Conservation (phyloP, 1,140 invertebrate species). For the Plutomurus gul region DNA sequence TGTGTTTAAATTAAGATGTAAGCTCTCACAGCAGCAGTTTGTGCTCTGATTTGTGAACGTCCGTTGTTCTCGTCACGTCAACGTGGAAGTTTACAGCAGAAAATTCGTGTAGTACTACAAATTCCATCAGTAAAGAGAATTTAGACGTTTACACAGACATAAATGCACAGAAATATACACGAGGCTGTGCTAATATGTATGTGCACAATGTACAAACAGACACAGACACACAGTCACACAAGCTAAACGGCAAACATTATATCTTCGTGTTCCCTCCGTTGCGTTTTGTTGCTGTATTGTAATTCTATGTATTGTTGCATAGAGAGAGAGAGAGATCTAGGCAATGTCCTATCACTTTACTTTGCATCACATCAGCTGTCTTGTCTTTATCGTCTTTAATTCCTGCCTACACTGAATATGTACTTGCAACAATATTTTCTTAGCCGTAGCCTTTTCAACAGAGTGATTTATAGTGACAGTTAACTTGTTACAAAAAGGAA, state of each 20-base stretch:
- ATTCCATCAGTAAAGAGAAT: no score
- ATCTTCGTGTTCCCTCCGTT: no score
- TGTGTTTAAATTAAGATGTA: no score
- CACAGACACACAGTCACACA: no score
- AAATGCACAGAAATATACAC: no score
- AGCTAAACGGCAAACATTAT: no score
- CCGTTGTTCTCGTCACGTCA: not conserved
- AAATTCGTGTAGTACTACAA: no score
- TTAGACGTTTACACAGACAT: no score
- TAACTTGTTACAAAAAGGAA: slow-evolving; percentile 22
- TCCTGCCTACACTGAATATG: not conserved
- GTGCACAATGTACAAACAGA: no score
- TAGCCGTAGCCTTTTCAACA: not conserved
- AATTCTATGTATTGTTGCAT: not conserved
- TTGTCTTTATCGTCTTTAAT: not conserved
- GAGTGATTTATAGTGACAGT: slow-evolving; percentile 24
- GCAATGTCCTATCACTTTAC: slow-evolving; percentile 15
- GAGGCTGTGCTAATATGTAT: no score
- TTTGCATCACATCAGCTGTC: slow-evolving; percentile 3
- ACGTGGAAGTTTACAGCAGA: not conserved
- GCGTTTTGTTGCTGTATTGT: no score
- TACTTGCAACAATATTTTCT: slow-evolving; percentile 23
- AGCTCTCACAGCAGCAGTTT: no score
- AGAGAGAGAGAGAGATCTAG: not conserved
- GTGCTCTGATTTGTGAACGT: not conserved